Conservation (phyloP, 2,797 vertebrate species). For the Thunnus albacares region DNA sequence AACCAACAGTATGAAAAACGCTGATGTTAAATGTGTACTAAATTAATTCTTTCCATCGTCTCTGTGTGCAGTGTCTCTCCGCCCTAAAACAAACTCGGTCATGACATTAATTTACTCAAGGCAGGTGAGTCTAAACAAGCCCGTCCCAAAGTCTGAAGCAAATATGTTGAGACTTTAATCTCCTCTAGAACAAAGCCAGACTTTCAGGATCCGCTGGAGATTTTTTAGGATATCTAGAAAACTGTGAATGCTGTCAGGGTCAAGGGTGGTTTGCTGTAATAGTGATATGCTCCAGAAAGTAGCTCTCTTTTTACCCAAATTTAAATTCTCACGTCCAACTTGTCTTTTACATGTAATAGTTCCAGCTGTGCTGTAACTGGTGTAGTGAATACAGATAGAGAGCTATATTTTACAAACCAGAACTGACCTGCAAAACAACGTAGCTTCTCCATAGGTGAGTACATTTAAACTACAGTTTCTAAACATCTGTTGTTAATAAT, state of each 20-base stretch:
- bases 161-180: neutral
- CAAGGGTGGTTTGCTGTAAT: neutral
- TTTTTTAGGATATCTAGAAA: neutral
- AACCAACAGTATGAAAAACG: conserved; percentile 30
- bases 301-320: no score
- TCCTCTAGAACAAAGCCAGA: neutral
- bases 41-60: neutral
- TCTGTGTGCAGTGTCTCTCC: neutral
- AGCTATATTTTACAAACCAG: no score
- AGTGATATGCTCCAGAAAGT: no score
- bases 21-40: conserved; percentile 11
- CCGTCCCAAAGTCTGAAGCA: neutral
- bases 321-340: no score
- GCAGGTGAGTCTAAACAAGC: neutral
- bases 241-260: neutral
- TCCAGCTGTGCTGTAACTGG: no score
- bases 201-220: neutral
- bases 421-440: no score
- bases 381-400: no score
- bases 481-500: no score
- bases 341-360: no score
- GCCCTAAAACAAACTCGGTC: conserved; percentile 39
- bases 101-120: neutral
- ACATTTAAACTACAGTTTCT: no score
- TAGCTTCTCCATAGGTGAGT: no score